phyloP scores from a whole-genome alignment of 2,113 vertebrate species.

The Xenopus laevis region DNA sequence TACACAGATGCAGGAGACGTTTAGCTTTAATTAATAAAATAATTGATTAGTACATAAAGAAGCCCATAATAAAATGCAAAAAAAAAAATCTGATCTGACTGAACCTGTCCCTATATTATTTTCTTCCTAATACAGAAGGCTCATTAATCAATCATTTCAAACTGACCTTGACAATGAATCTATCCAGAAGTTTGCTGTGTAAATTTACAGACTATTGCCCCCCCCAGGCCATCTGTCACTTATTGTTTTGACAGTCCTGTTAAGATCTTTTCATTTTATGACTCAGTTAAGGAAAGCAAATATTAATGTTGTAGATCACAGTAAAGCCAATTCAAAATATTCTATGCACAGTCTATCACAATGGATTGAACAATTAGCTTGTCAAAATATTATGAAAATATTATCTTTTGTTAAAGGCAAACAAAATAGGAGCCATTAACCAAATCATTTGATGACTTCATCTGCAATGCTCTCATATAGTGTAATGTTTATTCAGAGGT shows the following conservation, averaged over 20 bases:
- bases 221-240: constrained; percentile 55
- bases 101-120: constrained; percentile 55
- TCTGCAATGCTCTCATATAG: too few species aligned
- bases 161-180: constrained; percentile 72
- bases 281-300: constrained; percentile 18
- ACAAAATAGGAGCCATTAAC: not conserved
- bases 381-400: not conserved
- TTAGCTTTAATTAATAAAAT: constrained; percentile 12
- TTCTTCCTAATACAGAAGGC: constrained; percentile 60
- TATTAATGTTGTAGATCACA: constrained; percentile 2
- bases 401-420: not conserved
- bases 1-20: not conserved
- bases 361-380: not conserved
- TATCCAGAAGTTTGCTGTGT: constrained; percentile 64
- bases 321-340: not conserved
- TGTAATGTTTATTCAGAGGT: too few species aligned
- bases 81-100: constrained; percentile 54
- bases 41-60: constrained; percentile 29
- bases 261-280: constrained; percentile 38
- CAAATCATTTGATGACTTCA: too few species aligned
- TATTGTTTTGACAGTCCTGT: constrained; percentile 48
- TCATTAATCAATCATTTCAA: constrained; percentile 80
- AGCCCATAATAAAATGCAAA: constrained; percentile 74
- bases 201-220: constrained; percentile 61
- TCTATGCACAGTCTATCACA: not conserved